Evolutionary conservation across 2,888 invertebrate species (phyloP).

Genomic region (Ligdia adustata): DNA sequence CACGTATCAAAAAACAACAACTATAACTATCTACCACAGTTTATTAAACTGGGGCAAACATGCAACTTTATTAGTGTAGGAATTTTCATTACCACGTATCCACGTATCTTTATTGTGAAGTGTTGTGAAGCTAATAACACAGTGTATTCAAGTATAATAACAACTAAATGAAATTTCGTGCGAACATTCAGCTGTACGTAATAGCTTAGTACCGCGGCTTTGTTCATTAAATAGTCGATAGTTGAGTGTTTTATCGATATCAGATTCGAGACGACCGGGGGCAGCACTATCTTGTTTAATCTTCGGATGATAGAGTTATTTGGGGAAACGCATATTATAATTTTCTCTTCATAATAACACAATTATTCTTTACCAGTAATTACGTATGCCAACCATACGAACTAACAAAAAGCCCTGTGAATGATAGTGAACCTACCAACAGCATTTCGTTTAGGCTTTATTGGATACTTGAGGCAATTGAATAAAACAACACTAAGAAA

Average conservation of each 20-base stretch:
- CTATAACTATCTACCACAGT: constrained; percentile 18
- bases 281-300: constrained; percentile 50
- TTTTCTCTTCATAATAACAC: too few relatives aligned
- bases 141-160: constrained; percentile 16
- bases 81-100: constrained; percentile 65
- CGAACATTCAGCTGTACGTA: constrained; percentile 22
- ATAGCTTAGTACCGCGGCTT: constrained; percentile 64
- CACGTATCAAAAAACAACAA: constrained; percentile 10
- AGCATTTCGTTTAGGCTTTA: too few relatives aligned
- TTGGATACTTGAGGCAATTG: too few relatives aligned
- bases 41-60: constrained; percentile 24
- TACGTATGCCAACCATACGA: too few relatives aligned
- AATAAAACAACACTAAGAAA: too few relatives aligned
- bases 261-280: constrained; percentile 59
- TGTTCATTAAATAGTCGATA: constrained; percentile 65
- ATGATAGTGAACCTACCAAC: too few relatives aligned
- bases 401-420: too few relatives aligned
- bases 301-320: constrained; percentile 40
- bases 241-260: constrained; percentile 62
- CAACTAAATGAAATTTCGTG: constrained; percentile 25
- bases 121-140: constrained; percentile 16
- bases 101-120: constrained; percentile 48
- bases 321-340: constrained; percentile 33
- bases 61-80: constrained; percentile 59
- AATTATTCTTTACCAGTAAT: too few relatives aligned